Evolutionary conservation across 2,113 vertebrate species (phyloP), one percentile per base, ranked within the genome.

Genomic region (Lepisosteus osseus): DNA sequence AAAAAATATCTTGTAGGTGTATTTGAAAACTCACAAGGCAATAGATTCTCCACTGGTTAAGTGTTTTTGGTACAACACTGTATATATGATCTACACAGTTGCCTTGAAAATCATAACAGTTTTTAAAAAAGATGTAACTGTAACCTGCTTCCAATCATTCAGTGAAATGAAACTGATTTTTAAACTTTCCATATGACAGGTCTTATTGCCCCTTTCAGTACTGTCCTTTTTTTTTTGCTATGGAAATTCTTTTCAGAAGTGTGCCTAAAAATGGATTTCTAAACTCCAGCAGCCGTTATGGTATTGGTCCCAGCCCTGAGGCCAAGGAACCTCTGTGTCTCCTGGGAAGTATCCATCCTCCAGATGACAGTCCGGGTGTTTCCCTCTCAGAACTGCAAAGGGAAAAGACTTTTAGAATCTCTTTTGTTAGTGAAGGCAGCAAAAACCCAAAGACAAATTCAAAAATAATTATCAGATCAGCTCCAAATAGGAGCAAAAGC

Each of bases 21-120:
- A 51, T 73, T 66, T 73, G 72, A 68, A 68, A 68, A 61, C 72
- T 73, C 72, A n/a, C 56, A 29, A 47, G 56, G 40, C 54, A 45
- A 68, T 68, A 73, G 66, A 73, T 73, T 61, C 54, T 11, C 44
- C 45, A 54, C 44, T 68, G 68, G 72, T 68, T 73, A 62, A 73
- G 63, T 63, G 47, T 51, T 73, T 73, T 62, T 68, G 68, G 29
- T 29, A 29, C 29, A 29, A 29, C 29, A 56, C 65, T 68, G 15
- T 17, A 73, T 73, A 68, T 73, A 66, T 61, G 72, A 73, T 68
- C 66, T 57, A 68, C 55, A 57, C 17, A 57, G 66, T 5, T 45
- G 57, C 44, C 54, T 68, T 73, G 72, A 55, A 73, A 62, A 73
- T 73, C 72, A 47, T 17, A 68, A 29, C n/a, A 61, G 43, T 56